Conservation (phyloP, 2,888 invertebrate genomes). For the Cantharis flavilabris region DNA sequence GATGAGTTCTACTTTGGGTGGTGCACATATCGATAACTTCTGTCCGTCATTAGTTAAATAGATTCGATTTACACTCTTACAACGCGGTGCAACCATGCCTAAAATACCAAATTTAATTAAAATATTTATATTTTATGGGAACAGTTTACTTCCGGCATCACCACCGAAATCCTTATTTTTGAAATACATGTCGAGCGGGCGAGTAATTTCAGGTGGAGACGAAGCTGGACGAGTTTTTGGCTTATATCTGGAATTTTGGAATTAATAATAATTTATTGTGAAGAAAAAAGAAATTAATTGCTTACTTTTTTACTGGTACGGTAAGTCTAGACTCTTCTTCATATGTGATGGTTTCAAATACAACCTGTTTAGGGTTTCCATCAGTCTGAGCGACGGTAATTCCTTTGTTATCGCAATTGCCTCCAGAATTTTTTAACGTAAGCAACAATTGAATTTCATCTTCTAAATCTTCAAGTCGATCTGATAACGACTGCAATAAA, state of each 20-base stretch:
- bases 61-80: not conserved
- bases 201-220: not conserved
- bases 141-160: not conserved
- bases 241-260: not conserved
- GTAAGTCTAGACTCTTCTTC: not conserved
- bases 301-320: not conserved
- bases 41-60: not conserved
- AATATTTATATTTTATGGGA: not conserved
- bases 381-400: constrained; percentile 12
- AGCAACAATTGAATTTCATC: constrained; percentile 36
- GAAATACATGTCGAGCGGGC: not conserved
- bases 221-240: not conserved
- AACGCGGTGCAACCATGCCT: not conserved
- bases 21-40: not conserved
- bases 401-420: constrained; percentile 3
- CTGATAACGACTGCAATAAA: constrained; percentile 21
- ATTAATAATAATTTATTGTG: not conserved
- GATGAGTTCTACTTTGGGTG: not conserved
- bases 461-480: constrained; percentile 37
- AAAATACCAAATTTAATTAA: not conserved
- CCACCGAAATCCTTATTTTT: not conserved
- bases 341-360: not conserved
- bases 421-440: constrained; percentile 25
- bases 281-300: too few species aligned
- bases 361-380: not conserved